A percentile compares a stretch with the other conserved stretches of the same genome.
These are phyloP conservation scores for Scaptomyza montana DNA, from an alignment of 1,140 invertebrate genomes.

Conservation along the genomic window DNA sequence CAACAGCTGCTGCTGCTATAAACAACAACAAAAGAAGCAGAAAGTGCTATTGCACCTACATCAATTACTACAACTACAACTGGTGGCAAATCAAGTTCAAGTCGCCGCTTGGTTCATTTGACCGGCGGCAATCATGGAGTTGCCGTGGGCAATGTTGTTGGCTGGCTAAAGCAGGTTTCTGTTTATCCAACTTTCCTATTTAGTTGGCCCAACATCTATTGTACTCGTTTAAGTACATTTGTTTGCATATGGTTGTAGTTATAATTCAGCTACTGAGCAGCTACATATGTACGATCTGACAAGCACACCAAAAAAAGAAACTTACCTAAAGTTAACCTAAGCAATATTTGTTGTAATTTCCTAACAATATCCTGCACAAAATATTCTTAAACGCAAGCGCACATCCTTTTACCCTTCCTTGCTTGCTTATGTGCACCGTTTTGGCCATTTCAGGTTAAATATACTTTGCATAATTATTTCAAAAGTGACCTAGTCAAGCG, in stretches of 20 bases:
- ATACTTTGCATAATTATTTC: neutral
- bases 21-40: conserved; percentile 82
- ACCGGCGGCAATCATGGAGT: conserved; percentile 86
- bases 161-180: conserved; percentile 90
- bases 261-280: conserved; percentile 5
- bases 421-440: neutral
- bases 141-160: conserved; percentile 88
- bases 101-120: conserved; percentile 86
- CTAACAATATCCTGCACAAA: conserved; percentile 31
- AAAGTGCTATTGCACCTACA: conserved; percentile 86
- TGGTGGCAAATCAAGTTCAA: conserved; percentile 87
- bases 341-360: neutral
- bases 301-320: neutral
- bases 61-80: conserved; percentile 84
- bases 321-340: no score
- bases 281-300: conserved; percentile 8
- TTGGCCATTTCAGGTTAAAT: neutral
- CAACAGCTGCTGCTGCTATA: conserved; percentile 30
- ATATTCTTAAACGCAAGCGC: conserved; percentile 11
- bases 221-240: neutral
- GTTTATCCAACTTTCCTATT: conserved; percentile 24
- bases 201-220: conserved; percentile 4
- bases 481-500: no score
- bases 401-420: neutral
- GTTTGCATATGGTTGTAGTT: conserved; percentile 13